Evolutionary conservation across 2,888 invertebrate genomes (phyloP).

Genomic region (Meteorus colon): DNA sequence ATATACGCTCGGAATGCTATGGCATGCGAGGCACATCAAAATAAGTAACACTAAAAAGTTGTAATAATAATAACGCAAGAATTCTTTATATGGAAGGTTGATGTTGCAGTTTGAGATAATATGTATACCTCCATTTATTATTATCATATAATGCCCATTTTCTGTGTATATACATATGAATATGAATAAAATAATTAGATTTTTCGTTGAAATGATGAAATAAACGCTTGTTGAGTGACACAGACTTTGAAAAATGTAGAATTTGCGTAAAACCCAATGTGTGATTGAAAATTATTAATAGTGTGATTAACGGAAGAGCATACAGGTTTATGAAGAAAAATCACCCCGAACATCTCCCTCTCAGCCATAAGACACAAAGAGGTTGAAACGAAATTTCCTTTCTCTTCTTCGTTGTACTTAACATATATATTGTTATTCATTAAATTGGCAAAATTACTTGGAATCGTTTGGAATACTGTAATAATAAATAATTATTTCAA

Average conservation of each 20-base stretch:
- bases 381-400: slow-evolving; percentile 35
- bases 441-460: slow-evolving; percentile 11
- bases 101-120: slow-evolving; percentile 15
- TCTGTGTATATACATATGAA: slow-evolving; percentile 1
- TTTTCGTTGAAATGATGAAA: background rate
- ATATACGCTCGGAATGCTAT: background rate
- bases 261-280: slow-evolving; percentile 9
- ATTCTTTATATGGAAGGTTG: background rate
- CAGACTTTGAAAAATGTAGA: background rate
- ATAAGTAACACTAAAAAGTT: slow-evolving; percentile 22
- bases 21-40: slow-evolving; percentile 34
- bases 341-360: background rate
- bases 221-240: slow-evolving; percentile 8
- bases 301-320: slow-evolving; percentile 29
- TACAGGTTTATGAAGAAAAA: slow-evolving; percentile 37
- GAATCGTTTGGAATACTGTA: slow-evolving; percentile 5
- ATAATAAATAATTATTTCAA: slow-evolving; percentile 10
- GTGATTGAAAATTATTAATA: slow-evolving; percentile 35
- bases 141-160: background rate
- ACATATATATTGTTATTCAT: slow-evolving; percentile 41
- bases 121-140: slow-evolving; percentile 15
- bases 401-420: slow-evolving; percentile 63
- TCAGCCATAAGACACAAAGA: slow-evolving; percentile 10
- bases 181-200: slow-evolving; percentile 2
- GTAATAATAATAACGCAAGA: slow-evolving; percentile 34